These are phyloP conservation scores for Geodia barretti DNA, from an alignment of 37 sponge, comb jelly and placozoan genomes.

Conservation along the genomic window DNA sequence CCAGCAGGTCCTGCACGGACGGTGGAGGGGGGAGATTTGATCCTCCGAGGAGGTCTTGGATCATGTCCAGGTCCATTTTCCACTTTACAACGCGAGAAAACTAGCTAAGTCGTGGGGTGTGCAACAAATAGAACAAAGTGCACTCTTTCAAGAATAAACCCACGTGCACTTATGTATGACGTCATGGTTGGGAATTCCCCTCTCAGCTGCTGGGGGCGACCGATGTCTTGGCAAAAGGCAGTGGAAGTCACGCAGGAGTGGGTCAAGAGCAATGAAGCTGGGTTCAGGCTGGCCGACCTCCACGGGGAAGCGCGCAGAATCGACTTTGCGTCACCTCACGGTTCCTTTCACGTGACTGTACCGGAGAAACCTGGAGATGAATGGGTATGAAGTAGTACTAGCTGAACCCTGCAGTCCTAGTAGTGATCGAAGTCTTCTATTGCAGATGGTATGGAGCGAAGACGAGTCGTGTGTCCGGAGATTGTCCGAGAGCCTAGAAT, in stretches of 20 bases:
- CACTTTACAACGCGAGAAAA: no score
- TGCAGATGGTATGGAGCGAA: conserved; percentile 74
- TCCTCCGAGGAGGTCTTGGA: neutral
- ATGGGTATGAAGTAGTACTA: conserved; percentile 15
- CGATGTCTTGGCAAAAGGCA: conserved; percentile 22
- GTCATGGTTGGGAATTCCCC: conserved; percentile 1
- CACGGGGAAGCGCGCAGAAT: conserved; percentile 34
- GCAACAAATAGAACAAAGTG: neutral
- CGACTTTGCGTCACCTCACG: conserved; percentile 12
- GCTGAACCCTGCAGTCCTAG: neutral
- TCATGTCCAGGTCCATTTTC: neutral
- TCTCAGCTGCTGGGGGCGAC: neutral
- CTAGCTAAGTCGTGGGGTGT: neutral
- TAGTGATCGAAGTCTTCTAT: neutral
- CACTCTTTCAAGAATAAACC: neutral
- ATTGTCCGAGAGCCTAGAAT: conserved; percentile 45
- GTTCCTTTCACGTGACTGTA: conserved; percentile 55
- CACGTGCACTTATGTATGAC: neutral
- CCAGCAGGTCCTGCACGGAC: neutral
- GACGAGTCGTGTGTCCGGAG: conserved; percentile 28
- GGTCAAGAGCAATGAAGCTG: neutral
- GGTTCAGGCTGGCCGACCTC: conserved; percentile 4
- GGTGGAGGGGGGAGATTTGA: neutral
- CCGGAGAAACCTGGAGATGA: conserved; percentile 30
- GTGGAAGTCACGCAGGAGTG: conserved; percentile 3